A percentile compares a stretch with the other conserved stretches of the same genome.
Evolutionary conservation across 2,797 vertebrate species (phyloP).

Genomic region (Arrhamphus sclerolepis): DNA sequence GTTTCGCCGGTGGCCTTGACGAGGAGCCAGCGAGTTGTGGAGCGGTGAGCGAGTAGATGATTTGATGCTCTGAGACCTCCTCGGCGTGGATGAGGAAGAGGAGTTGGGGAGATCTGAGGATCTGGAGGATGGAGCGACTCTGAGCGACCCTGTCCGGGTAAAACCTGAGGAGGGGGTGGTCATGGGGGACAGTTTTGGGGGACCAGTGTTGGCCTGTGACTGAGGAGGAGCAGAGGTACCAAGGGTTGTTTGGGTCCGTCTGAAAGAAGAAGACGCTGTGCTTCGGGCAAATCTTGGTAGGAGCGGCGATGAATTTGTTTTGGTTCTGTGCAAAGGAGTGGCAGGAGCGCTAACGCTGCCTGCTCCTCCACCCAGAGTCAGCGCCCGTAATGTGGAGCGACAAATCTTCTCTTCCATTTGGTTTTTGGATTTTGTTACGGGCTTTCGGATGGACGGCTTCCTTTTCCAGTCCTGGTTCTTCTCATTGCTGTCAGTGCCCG

Average conservation of each 20-base stretch:
- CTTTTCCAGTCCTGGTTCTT: constrained; percentile 25
- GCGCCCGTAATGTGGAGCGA: constrained; percentile 65
- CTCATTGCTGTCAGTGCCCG: constrained; percentile 5
- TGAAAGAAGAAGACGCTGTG: constrained; percentile 89
- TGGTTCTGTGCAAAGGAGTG: constrained; percentile 52
- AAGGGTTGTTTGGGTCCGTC: constrained; percentile 68
- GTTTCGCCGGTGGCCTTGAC: constrained; percentile 59
- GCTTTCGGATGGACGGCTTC: constrained; percentile 70
- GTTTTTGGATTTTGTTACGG: constrained; percentile 75
- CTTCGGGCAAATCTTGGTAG: constrained; percentile 84
- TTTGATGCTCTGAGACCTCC: constrained; percentile 76
- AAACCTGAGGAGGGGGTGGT: constrained; percentile 8
- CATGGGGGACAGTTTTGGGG: constrained; percentile 20
- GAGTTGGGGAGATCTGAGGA: constrained; percentile 11
- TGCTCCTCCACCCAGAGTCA: constrained; percentile 42
- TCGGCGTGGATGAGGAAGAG: constrained; percentile 46
- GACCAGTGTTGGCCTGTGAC: background rate
- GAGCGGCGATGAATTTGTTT: constrained; percentile 22
- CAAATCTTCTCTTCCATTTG: constrained; percentile 86
- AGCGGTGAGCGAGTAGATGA: constrained; percentile 39
- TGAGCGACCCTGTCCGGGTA: constrained; percentile 72
- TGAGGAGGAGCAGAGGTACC: background rate
- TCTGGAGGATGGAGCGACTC: constrained; percentile 62
- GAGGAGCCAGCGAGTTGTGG: constrained; percentile 44
- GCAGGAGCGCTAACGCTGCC: constrained; percentile 61